Evolutionary conservation across 2,888 invertebrate genomes (phyloP).

Genomic region (Nasonovia ribisnigri): DNA sequence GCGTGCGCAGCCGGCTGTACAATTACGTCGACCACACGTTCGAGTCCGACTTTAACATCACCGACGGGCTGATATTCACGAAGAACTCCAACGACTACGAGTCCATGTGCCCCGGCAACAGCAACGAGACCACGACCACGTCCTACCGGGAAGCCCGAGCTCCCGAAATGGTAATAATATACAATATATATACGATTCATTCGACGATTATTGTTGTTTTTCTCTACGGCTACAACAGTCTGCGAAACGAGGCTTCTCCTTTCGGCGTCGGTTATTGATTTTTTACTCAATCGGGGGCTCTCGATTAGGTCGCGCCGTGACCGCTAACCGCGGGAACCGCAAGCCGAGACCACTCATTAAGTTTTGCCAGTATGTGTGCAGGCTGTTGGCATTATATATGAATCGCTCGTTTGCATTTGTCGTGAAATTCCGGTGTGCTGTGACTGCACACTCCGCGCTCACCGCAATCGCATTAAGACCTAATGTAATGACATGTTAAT

Average conservation of each 20-base stretch:
- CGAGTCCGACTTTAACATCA: constrained; percentile 78
- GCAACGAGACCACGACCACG: constrained; percentile 39
- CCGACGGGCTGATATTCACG: constrained; percentile 77
- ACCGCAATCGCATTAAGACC: not conserved
- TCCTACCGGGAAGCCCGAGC: constrained; percentile 66
- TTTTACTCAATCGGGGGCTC: not conserved
- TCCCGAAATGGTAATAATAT: constrained; percentile 68
- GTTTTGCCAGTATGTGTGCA: not conserved
- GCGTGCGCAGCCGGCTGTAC: constrained; percentile 83
- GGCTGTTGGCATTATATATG: not conserved
- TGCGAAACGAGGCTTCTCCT: not conserved
- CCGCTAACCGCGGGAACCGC: not conserved
- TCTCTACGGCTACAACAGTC: not conserved
- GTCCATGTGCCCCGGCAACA: constrained; percentile 68
- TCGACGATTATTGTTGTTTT: too few species aligned
- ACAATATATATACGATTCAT: too few species aligned
- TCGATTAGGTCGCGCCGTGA: not conserved
- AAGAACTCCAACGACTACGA: constrained; percentile 75
- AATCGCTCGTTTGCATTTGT: not conserved
- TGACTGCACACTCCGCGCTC: not conserved
- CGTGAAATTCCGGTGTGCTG: not conserved
- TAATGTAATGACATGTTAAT: not conserved
- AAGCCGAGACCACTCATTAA: not conserved
- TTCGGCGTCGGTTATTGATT: not conserved
- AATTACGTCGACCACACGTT: constrained; percentile 79